These are phyloP conservation scores for Hystrix brachyura DNA, from an alignment of 2,113 vertebrate species.

Conservation along the genomic window DNA sequence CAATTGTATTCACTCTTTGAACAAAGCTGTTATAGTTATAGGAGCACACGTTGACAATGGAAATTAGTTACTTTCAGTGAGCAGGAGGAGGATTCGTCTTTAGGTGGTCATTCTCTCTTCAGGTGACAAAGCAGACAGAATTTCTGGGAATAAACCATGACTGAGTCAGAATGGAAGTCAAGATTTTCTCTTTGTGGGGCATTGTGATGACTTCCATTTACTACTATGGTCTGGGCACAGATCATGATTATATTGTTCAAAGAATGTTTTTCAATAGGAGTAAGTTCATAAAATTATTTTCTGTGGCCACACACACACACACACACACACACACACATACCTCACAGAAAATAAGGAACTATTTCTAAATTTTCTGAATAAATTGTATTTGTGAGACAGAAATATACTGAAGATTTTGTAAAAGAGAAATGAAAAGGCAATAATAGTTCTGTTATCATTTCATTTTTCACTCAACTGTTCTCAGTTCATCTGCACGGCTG, in stretches of 20 bases:
- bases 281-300: conserved; percentile 3
- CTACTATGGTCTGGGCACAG: neutral
- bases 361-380: neutral
- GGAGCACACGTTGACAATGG: neutral
- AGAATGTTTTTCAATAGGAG: conserved; percentile 12
- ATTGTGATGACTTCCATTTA: neutral
- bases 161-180: neutral
- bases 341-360: neutral
- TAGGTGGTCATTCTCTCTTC: neutral
- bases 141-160: neutral
- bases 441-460: neutral
- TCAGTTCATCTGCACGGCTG: neutral
- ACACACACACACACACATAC: neutral
- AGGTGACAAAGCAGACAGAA: neutral
- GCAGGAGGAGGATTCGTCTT: neutral
- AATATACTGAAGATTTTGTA: neutral
- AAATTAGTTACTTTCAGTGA: neutral
- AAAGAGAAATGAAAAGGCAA: neutral
- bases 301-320: neutral
- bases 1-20: neutral
- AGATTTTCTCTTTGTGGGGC: neutral
- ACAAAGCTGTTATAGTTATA: neutral
- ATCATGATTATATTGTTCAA: conserved; percentile 1
- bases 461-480: neutral
- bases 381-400: neutral